A percentile compares a stretch with the other conserved stretches of the same genome.
phyloP scores from a whole-genome alignment of 2,797 vertebrate species.

The Pseudochaenichthys georgianus region DNA sequence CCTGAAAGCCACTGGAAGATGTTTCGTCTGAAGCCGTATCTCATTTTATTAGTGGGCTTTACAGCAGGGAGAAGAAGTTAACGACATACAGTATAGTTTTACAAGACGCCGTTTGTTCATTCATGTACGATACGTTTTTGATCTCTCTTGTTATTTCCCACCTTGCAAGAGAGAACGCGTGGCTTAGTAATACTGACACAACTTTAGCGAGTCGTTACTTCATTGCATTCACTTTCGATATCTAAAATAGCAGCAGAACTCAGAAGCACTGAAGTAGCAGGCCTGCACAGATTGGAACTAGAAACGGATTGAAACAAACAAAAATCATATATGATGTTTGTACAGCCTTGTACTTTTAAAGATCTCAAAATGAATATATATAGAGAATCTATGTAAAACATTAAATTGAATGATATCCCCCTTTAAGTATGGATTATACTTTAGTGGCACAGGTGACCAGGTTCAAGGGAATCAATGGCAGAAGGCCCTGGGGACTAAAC shows the following conservation, averaged over 20 bases:
- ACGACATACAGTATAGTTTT: no score
- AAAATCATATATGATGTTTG: no score
- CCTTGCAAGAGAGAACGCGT: neutral
- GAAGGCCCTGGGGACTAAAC: constrained; percentile 18
- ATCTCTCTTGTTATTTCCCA: neutral
- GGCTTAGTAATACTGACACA: neutral
- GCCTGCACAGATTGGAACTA: neutral
- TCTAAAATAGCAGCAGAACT: constrained; percentile 5
- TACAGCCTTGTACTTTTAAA: no score
- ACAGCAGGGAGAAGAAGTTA: neutral
- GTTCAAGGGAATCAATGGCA: constrained; percentile 31
- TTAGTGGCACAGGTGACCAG: constrained; percentile 21
- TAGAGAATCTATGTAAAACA: neutral
- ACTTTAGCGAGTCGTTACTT: neutral
- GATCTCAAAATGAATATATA: neutral
- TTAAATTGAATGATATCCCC: neutral
- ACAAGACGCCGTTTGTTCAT: neutral
- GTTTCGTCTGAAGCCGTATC: neutral
- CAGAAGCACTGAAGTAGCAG: neutral
- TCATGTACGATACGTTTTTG: neutral
- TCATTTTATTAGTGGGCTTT: neutral
- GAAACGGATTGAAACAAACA: neutral
- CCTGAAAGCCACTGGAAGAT: neutral
- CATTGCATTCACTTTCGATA: neutral
- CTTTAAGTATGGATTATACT: neutral